Evolutionary conservation across 2,797 vertebrate species (phyloP).

Genomic region (Diplodus sargus): DNA sequence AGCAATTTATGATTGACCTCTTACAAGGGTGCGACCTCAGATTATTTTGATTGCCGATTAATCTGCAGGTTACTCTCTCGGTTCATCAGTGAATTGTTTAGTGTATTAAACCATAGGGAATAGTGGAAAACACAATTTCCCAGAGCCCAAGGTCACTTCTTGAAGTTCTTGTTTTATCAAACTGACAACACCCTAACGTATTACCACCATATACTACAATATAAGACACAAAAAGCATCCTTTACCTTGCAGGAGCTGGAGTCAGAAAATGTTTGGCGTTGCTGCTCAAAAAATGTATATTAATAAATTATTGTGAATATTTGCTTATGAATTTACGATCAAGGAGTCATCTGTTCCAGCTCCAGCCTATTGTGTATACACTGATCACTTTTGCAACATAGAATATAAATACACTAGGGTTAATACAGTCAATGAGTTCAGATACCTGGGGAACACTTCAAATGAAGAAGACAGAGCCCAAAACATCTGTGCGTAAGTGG

Average conservation of each 20-base stretch:
- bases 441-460: neutral
- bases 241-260: too few relatives aligned
- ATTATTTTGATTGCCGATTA: neutral
- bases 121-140: neutral
- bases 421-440: neutral
- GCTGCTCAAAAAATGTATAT: neutral
- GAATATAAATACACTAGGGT: neutral
- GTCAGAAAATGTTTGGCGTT: neutral
- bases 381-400: neutral
- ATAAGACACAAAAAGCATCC: too few relatives aligned
- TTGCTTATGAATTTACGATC: neutral
- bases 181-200: too few relatives aligned
- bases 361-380: neutral
- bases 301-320: neutral
- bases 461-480: neutral
- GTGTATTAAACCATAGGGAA: neutral
- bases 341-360: neutral
- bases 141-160: neutral
- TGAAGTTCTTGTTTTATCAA: too few relatives aligned
- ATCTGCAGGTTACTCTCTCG: neutral
- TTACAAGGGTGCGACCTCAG: too few relatives aligned
- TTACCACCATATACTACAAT: too few relatives aligned
- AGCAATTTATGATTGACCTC: too few relatives aligned
- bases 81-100: neutral
- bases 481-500: neutral